Percentiles rank a stretch among this genome's conserved stretches.
Conservation (phyloP, 2,888 invertebrate genomes). For the Mythimna loreyi region DNA sequence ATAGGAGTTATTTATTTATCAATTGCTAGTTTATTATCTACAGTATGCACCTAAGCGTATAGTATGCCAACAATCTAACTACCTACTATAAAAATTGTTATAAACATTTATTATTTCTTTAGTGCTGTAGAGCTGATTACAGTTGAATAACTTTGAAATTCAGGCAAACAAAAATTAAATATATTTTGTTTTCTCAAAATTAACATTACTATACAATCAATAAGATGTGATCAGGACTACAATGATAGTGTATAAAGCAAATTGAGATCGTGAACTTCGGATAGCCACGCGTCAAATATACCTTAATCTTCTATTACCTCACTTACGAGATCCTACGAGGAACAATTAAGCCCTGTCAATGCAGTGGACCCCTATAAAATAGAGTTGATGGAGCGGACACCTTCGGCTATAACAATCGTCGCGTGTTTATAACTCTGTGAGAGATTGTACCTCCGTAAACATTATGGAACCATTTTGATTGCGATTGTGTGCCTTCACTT, state of each 20-base stretch:
- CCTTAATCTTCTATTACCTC: conserved; percentile 52
- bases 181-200: not conserved
- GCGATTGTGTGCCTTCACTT: conserved; percentile 65
- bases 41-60: too few relatives aligned
- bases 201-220: not conserved
- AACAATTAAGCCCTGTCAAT: conserved; percentile 58
- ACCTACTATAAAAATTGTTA: too few relatives aligned
- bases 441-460: conserved; percentile 44
- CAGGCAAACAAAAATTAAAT: not conserved
- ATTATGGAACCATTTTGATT: conserved; percentile 63
- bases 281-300: conserved; percentile 13
- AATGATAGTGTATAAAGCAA: not conserved
- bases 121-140: too few relatives aligned
- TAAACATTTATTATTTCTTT: too few relatives aligned
- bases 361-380: conserved; percentile 59
- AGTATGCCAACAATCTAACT: too few relatives aligned
- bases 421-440: conserved; percentile 43
- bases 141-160: conserved; percentile 40
- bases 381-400: conserved; percentile 43
- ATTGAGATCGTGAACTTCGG: not conserved
- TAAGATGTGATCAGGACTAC: not conserved
- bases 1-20: too few relatives aligned
- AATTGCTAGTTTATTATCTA: too few relatives aligned
- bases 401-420: conserved; percentile 25
- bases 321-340: conserved; percentile 34